Evolutionary conservation across 2,888 invertebrate species (phyloP).

Genomic region (Cantharis rufa): DNA sequence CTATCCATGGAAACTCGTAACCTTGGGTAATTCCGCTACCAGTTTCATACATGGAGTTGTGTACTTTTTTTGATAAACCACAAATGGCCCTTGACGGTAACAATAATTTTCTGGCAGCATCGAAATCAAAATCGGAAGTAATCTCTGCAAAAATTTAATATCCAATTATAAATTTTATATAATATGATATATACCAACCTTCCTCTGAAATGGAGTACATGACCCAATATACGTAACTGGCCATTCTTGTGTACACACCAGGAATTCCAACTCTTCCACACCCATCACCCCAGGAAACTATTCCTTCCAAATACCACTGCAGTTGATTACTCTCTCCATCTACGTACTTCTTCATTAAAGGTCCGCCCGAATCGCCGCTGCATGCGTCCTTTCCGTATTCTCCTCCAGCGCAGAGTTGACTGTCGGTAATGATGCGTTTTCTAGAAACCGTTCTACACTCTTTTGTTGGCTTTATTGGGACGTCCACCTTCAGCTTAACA

Average conservation of each 20-base stretch:
- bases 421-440: not conserved
- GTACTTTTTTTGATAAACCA: not conserved
- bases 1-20: not conserved
- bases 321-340: not conserved
- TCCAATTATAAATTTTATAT: too few species aligned
- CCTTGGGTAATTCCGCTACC: not conserved
- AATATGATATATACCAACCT: not conserved
- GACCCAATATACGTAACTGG: not conserved
- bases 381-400: not conserved
- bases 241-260: not conserved
- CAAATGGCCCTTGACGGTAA: not conserved
- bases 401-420: not conserved
- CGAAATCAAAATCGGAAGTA: not conserved
- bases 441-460: not conserved
- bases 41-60: not conserved
- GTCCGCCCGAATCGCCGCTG: not conserved
- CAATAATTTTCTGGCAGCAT: not conserved
- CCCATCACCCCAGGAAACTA: not conserved
- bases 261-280: not conserved
- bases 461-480: slow-evolving; percentile 57
- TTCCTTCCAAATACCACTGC: not conserved
- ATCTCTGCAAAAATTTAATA: not conserved
- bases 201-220: not conserved
- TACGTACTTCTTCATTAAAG: not conserved
- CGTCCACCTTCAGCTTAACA: slow-evolving; percentile 9